phyloP scores from a whole-genome alignment of 2,797 vertebrate genomes.

The Neosalanx taihuensis region DNA sequence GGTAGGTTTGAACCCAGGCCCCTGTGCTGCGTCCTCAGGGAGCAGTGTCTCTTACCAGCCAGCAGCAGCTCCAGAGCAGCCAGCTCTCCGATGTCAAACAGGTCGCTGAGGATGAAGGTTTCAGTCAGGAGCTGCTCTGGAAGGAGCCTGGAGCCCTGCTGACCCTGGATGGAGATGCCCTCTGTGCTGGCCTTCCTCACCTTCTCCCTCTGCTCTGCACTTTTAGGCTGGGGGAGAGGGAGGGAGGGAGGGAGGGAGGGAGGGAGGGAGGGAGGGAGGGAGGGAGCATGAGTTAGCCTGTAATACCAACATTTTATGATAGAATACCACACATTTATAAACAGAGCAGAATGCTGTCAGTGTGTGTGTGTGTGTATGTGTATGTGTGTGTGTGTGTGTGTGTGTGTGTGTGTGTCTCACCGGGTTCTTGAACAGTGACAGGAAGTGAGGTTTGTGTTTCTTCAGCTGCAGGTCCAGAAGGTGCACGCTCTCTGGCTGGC shows the following conservation, averaged over 20 bases:
- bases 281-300: not conserved
- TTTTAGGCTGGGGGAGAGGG: conserved; percentile 80
- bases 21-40: not conserved
- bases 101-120: conserved; percentile 95
- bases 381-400: not conserved
- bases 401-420: conserved; percentile 57
- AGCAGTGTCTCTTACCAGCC: conserved; percentile 76
- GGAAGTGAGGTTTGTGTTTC: conserved; percentile 94
- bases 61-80: conserved; percentile 93
- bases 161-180: conserved; percentile 94
- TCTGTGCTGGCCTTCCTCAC: conserved; percentile 96
- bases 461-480: conserved; percentile 91
- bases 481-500: conserved; percentile 88
- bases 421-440: conserved; percentile 94
- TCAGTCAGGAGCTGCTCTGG: conserved; percentile 93
- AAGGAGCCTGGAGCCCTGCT: conserved; percentile 90
- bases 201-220: conserved; percentile 92
- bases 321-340: not conserved
- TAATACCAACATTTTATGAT: not conserved
- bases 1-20: not conserved
- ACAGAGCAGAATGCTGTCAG: not conserved
- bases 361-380: not conserved
- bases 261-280: too few relatives aligned
- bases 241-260: too few relatives aligned
- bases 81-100: conserved; percentile 94